Percentiles rank a stretch among this genome's conserved stretches.
Conservation (phyloP, 2,888 invertebrate genomes). For the Dinocampus coccinellae region DNA sequence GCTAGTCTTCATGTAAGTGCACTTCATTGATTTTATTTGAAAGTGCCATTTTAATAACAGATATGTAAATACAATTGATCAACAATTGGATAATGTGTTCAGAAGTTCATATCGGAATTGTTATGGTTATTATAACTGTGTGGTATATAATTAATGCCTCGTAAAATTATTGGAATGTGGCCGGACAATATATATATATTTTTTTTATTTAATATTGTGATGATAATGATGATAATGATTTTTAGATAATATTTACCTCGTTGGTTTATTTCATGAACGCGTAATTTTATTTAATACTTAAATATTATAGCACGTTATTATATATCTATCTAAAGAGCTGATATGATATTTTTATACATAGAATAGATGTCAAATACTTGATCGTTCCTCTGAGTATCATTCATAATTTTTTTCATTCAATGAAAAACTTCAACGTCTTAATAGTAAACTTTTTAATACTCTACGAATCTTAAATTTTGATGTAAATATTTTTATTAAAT, state of each 20-base stretch:
- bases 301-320: slow-evolving; percentile 36
- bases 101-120: background rate
- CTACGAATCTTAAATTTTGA: background rate
- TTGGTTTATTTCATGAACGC: slow-evolving; percentile 30
- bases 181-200: background rate
- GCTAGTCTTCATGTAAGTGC: slow-evolving; percentile 36
- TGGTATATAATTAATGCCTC: background rate
- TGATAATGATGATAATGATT: background rate
- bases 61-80: slow-evolving; percentile 1
- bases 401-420: background rate
- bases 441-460: background rate
- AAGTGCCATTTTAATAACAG: slow-evolving; percentile 34
- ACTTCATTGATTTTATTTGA: slow-evolving; percentile 31
- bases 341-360: background rate
- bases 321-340: background rate
- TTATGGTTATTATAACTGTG: background rate
- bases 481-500: slow-evolving; percentile 1
- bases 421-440: background rate
- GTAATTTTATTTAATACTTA: slow-evolving; percentile 50
- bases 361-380: background rate
- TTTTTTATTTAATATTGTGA: background rate
- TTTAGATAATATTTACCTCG: background rate
- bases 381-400: background rate
- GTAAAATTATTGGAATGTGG: background rate
- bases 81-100: slow-evolving; percentile 1